Conservation (phyloP, 2,113 vertebrate species). For the Sorex araneus region DNA sequence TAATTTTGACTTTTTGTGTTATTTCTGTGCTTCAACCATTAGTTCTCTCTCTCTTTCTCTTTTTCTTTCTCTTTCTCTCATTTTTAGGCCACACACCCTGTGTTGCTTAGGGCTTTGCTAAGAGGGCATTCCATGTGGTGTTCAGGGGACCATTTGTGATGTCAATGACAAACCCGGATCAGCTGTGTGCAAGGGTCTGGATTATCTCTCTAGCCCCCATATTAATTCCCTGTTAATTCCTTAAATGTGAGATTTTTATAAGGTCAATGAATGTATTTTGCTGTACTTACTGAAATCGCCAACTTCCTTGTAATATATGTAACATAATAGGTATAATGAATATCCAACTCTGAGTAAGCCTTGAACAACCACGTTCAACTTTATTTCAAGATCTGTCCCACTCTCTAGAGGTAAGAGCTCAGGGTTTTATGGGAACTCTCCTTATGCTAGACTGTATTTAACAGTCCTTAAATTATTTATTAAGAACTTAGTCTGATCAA, state of each 20-base stretch:
- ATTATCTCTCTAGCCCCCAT: background rate
- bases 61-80: no score
- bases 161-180: no score
- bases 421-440: background rate
- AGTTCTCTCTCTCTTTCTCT: no score
- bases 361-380: background rate
- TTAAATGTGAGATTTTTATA: background rate
- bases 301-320: background rate
- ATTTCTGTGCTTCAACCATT: background rate
- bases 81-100: no score
- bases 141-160: no score
- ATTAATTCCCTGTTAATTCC: background rate
- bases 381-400: background rate
- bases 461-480: background rate
- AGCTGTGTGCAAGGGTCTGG: no score
- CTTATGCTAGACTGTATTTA: background rate
- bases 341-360: background rate
- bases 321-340: background rate
- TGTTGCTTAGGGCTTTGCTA: no score
- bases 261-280: background rate
- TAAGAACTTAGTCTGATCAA: background rate
- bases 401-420: background rate
- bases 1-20: conserved; percentile 18
- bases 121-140: no score
- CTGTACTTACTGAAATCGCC: background rate